Base-by-base conservation (phyloP, 1,140 invertebrate genomes). In the Heliothis virescens region DNA sequence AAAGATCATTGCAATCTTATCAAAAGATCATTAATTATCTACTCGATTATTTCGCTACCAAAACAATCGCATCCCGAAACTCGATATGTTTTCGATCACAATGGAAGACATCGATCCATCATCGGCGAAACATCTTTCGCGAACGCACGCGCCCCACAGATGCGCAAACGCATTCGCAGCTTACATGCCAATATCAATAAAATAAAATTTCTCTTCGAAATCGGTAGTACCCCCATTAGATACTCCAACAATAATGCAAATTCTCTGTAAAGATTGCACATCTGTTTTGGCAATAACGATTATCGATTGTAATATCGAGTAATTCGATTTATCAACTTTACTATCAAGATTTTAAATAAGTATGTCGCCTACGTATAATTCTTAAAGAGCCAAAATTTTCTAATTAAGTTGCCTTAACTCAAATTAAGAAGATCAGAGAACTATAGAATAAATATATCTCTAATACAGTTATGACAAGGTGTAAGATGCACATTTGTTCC, bases 81-180 rank as follows among this genome's bases (percentile, higher is more conserved):
- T 78, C 63, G 75, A 78, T 78, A 78, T 48, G 75, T 78, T 78
- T 41, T 57, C 18, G 16, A 9, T 50, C 79, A 71, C 53, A 80
- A 80, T 72, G 79, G 84, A 84, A 85, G 83, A 85, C 71, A 80
- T 79, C 80, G 81, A 90, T 90, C 84, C 60, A 92, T 92, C 90
- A 90, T 88, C 52, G 79, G 89, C 85, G 73, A 88, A 92, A 89
- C 90, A 90, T 91, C 91, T 89, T 92, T 91, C 76, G 85, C 81
- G 34, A 75, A 81, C 81, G 85, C 90, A 85, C 87, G 88, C 89
- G 87, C 82, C 63, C 52, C 71, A 85, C 91, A 92, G 90, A 90
- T 91, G 90, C 87, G 82, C 79, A 87, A 69, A 53, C 77, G 81
- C 84, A 85, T 21, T n/a, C 34, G 63, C 41, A 12, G 81, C 67